Conservation (phyloP, 1,140 invertebrate species). For the Drosophila pachea region DNA sequence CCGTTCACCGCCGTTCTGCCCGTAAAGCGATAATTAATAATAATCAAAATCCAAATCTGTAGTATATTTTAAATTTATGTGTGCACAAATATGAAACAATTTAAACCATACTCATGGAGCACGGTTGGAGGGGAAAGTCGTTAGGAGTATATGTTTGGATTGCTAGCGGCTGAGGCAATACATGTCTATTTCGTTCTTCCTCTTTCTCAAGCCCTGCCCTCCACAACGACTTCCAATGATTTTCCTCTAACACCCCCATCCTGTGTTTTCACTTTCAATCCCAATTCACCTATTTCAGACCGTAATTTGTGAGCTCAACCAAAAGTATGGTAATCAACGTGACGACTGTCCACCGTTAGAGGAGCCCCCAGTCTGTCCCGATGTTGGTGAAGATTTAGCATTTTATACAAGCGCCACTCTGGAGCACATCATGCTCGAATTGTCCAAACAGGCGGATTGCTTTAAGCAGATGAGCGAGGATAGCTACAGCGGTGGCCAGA, state of each 20-base stretch:
- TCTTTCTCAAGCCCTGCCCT: constrained; percentile 19
- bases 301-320: constrained; percentile 52
- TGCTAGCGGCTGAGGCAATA: constrained; percentile 11
- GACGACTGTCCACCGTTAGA: constrained; percentile 29
- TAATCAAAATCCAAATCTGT: constrained; percentile 4
- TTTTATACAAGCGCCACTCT: constrained; percentile 61
- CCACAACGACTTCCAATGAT: constrained; percentile 43
- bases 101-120: not conserved
- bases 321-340: constrained; percentile 44
- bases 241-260: constrained; percentile 38
- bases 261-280: constrained; percentile 8
- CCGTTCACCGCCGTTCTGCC: not conserved
- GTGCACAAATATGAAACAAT: not conserved
- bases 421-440: constrained; percentile 60
- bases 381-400: constrained; percentile 58
- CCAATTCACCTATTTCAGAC: constrained; percentile 19
- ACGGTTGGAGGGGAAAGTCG: constrained; percentile 37
- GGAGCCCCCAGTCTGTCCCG: constrained; percentile 23
- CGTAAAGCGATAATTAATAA: not conserved
- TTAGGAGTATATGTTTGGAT: constrained; percentile 34
- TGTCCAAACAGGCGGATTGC: constrained; percentile 53
- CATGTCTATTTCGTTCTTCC: constrained; percentile 19
- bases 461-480: constrained; percentile 46
- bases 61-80: constrained; percentile 12
- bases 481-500: constrained; percentile 16